Base-by-base conservation (phyloP, 2,113 vertebrate species). In the Pleuronectes platessa region DNA sequence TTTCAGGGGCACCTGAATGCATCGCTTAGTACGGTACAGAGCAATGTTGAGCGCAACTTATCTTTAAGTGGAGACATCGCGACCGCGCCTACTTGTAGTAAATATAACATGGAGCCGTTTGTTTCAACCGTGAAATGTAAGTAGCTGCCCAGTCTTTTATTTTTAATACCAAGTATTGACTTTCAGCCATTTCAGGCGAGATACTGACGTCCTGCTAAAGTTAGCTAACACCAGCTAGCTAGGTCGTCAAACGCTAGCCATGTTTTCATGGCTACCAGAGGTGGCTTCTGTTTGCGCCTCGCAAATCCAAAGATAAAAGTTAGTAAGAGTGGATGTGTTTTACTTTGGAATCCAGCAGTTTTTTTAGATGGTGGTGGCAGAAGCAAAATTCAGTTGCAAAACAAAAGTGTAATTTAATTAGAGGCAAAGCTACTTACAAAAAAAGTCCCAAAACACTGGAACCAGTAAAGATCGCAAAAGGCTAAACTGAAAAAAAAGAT, bases 81-180 rank as follows among this genome's bases (percentile, higher is more conserved):
- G 18, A 21, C 2, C 10, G 1, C 8, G 2, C 35, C 35, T 5
- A 4, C 13, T 63, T 2, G 14, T 31, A 23, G 37, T 14, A n/a
- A 15, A 45, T 6, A 10, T 5, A 76, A 73, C 3, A 94, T 94
- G 93, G 92, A 92, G 18, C 26, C 0, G 5, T 82, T 90, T 79
- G 53, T 76, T 35, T 84, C 76, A 9, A 62, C 61, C 0, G 65
- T 94, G 7, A 91, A 91, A 92, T 61, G 93, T 94, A 74, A 90
- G 90, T 88, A 59, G 23, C 2, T 49, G 2, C 14, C 13, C 4
- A 0, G 0, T 58, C 35, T 1, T 35, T 49, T 18, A 17, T 54
- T 8, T 58, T 5, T 31, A 53, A 31, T 20, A 18, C 1, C 9
- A 45, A 53, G 1, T 12, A 2, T 42, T 23, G 18, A 3, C 40